Evolutionary conservation across 2,888 invertebrate species (phyloP), one percentile per base, ranked within the genome.

Genomic region (Cryptocephalus primarius): DNA sequence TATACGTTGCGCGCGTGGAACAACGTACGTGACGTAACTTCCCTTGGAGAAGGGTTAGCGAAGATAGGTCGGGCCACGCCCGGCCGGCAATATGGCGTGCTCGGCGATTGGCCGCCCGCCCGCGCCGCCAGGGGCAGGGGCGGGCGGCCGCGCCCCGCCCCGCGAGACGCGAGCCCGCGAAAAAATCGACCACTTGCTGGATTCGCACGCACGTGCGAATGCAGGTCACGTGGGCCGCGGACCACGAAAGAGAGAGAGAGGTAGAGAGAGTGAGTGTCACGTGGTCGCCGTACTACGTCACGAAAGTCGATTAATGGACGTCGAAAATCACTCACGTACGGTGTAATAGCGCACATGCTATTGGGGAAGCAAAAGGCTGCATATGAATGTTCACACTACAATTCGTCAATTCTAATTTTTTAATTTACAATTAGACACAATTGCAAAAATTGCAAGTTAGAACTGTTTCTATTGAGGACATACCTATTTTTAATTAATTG

Each of bases 21-120:
- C 22, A 6, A 22, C 22, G 22, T 22, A 22, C 22, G 22, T 22
- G 22, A 22, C 22, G 22, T 22, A 22, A 22, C 22, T 22, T n/a
- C 22, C 22, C 22, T 22, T 6, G 22, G 22, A 22, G 22, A 22
- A 22, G 22, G 22, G 22, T 22, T 22, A 22, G 22, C 22, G 22
- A 22, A 22, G 22, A 22, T 22, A 22, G 22, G 40, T 44, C 38
- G 54, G 50, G 61, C 74, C 71, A 75, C 79, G 78, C 79, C 79
- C 73, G 66, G 63, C 70, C 72, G 73, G 76, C 79, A 80, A 79
- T 76, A 80, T 80, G 79, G 79, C 79, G 78, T 72, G 64, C 63
- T 59, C 67, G 70, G 69, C 73, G 76, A 79, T 79, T 80, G 79
- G 79, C 72, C 73, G 66, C 64, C 70, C 36, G 36, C 36, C 36